Base-by-base conservation (phyloP, 1,140 invertebrate species). In the Diorhabda carinulata region DNA sequence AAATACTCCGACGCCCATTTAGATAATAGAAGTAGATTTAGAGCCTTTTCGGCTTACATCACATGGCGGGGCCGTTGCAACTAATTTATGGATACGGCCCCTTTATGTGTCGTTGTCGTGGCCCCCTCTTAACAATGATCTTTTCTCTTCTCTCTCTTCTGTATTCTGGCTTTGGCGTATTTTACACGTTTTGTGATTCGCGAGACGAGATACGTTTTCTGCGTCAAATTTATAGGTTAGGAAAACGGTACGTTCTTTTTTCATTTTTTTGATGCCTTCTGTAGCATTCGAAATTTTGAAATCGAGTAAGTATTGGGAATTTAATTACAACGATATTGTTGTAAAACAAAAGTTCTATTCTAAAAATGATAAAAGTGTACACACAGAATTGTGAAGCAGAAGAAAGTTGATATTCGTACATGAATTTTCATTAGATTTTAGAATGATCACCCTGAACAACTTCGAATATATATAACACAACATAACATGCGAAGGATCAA, bases 11-110 rank as follows among this genome's bases (percentile, higher is more conserved):
- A 72, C 72, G 73, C 70, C 77, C 77, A 78, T 78, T 78, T 78
- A 78, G 77, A 78, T 78, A 78, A 78, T 78, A 77, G 74, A 72
- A 75, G 76, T 74, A 77, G 77, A 78, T 78, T 78, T 77, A 78
- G 74, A 72, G 76, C 76, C 73, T 75, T 78, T 78, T 77, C 74
- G 77, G 74, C 74, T 76, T 76, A 77, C 70, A 76, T 77, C 75
- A 77, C 77, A 77, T 73, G 70, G 70, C 73, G 71, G 71, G 62
- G 61, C 74, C 70, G 69, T 71, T 77, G 66, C 70, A 59, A 72
- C 67, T 78, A 78, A 78, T 78, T 78, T 78, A 78, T 78, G 76
- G 74, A 71, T 76, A 74, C 74, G 69, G 68, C 60, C 47, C 43
- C 68, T 57, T 52, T 63, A 63, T 62, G 65, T 70, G 43, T 57